Evolutionary conservation across 2,888 invertebrate genomes (phyloP), one percentile per base, ranked within the genome.

Genomic region (Caenorhabditis auriculariae): DNA sequence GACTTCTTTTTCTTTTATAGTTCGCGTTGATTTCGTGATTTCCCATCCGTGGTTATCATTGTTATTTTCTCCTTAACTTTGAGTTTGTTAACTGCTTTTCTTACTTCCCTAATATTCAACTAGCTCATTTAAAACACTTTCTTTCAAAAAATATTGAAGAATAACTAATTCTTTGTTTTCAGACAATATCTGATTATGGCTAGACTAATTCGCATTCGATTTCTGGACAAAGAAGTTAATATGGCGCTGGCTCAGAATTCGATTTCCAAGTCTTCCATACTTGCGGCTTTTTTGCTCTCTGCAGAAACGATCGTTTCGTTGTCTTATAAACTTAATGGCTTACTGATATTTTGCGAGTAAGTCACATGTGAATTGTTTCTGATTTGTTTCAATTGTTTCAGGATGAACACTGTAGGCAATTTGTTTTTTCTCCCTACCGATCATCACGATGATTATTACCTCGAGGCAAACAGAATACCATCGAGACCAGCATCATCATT

Each of bases 121-220:
- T n/a, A 19, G 23, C 4, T 42, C 19, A 17, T 7, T 19, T 21
- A 42, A 23, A 6, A 23, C 23, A n/a, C n/a, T n/a, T n/a, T n/a
- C n/a, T n/a, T n/a, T n/a, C n/a, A n/a, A n/a, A 7, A 42, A 4
- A 42, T 7, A 42, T 23, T 54, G 19, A 49, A 47, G 48, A 58
- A 32, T 39, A 58, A 58, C 24, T 57, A 55, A 58, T 59, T 57
- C 54, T 46, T 57, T 57, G 41, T 57, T 58, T 58, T 57, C 45
- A 58, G 58, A 48, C 35, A 23, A 50, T 37, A n/a, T n/a, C n/a
- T n/a, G n/a, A n/a, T n/a, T n/a, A 45, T 45, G 45, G 27, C 24
- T 45, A 6, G 24, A 45, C 15, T 26, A 23, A 45, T 45, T 23
- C 45, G 45, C 24, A 45, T 45, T 23, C 19, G n/a, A 26, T 23